These are phyloP conservation scores for Hirtodrosophila cameraria DNA, from an alignment of 2,888 invertebrate genomes.

Conservation along the genomic window DNA sequence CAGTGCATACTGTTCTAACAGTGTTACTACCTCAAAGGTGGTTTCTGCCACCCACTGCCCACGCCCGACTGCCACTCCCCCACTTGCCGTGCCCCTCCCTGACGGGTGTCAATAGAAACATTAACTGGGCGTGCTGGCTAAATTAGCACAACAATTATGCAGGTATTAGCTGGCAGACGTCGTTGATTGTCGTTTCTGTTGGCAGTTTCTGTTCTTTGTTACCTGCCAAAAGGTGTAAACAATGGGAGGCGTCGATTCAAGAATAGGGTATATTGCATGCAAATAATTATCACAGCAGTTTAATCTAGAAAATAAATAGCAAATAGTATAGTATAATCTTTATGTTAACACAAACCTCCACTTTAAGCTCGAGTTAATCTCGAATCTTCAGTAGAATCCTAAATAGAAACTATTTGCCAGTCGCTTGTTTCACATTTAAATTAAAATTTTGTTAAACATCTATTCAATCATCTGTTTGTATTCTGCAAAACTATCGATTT, in stretches of 20 bases:
- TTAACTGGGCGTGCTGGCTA: slow-evolving; percentile 75
- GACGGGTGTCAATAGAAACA: slow-evolving; percentile 72
- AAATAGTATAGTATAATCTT: not conserved
- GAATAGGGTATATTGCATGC: slow-evolving; percentile 2
- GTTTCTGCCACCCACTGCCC: too few relatives aligned
- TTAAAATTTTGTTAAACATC: too few relatives aligned
- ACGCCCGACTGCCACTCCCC: too few relatives aligned
- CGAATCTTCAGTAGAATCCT: too few relatives aligned
- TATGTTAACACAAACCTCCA: too few relatives aligned
- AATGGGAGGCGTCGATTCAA: slow-evolving; percentile 13
- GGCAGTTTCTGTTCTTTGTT: slow-evolving; percentile 4
- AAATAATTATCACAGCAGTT: not conserved
- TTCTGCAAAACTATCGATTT: too few relatives aligned
- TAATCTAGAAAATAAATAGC: too few relatives aligned
- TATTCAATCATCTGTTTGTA: too few relatives aligned
- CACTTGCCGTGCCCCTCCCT: slow-evolving; percentile 18
- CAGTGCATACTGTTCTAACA: slow-evolving; percentile 58
- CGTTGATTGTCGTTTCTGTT: slow-evolving; percentile 28
- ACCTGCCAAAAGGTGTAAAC: slow-evolving; percentile 31
- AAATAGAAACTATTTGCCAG: too few relatives aligned
- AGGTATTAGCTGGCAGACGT: slow-evolving; percentile 66
- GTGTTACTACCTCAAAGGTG: slow-evolving; percentile 32
- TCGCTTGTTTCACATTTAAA: too few relatives aligned
- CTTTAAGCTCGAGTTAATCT: too few relatives aligned
- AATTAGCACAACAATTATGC: slow-evolving; percentile 77